These are phyloP conservation scores for Callitettix versicolor DNA, from an alignment of 1,140 invertebrate genomes.

Conservation along the genomic window DNA sequence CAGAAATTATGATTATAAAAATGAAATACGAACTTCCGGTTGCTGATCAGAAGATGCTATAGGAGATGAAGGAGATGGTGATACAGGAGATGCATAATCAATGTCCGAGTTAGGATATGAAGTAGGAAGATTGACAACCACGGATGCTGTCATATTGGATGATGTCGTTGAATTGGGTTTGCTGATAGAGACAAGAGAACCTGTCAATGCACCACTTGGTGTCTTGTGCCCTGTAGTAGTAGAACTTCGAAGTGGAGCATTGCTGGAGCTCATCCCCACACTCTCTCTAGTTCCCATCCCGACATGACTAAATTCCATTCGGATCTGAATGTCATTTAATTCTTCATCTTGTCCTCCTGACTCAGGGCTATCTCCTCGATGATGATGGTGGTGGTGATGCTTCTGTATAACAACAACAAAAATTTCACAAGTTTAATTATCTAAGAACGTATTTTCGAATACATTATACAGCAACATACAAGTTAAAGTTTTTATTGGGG, in stretches of 20 bases:
- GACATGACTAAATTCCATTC: slow-evolving; percentile 17
- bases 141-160: slow-evolving; percentile 31
- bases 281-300: background rate
- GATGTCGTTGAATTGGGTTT: slow-evolving; percentile 31
- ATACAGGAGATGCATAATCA: slow-evolving; percentile 26
- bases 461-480: too few relatives aligned
- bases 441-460: too few relatives aligned
- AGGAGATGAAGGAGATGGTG: slow-evolving; percentile 24
- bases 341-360: slow-evolving; percentile 20
- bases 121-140: slow-evolving; percentile 30
- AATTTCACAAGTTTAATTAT: too few relatives aligned
- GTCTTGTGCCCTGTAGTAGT: slow-evolving; percentile 1
- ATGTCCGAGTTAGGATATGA: slow-evolving; percentile 31
- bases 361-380: slow-evolving; percentile 5
- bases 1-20: slow-evolving; percentile 27
- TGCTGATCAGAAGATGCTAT: slow-evolving; percentile 26
- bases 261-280: background rate
- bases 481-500: too few relatives aligned
- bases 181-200: slow-evolving; percentile 25
- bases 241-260: background rate
- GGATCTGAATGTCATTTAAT: slow-evolving; percentile 20
- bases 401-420: slow-evolving; percentile 9
- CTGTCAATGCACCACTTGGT: background rate
- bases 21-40: slow-evolving; percentile 29
- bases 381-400: slow-evolving; percentile 1